Evolutionary conservation across 2,888 invertebrate genomes (phyloP), one percentile per base, ranked within the genome.

Genomic region (Microctonus brassicae): DNA sequence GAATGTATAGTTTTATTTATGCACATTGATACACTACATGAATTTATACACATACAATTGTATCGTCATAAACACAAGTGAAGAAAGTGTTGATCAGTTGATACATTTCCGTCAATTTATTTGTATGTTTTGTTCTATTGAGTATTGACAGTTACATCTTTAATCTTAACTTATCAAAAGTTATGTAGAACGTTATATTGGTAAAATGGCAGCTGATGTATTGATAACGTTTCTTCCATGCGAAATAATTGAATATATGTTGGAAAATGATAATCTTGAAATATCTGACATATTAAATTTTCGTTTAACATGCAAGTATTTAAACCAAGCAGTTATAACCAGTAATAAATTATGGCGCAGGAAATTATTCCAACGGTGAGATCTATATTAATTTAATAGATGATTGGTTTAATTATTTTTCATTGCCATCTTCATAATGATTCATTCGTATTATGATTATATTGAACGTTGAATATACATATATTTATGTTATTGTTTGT

Each of bases 221-320:
- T 77, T 79, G 70, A 78, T 83, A 68, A 82, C 81, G 10, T 80
- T 75, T 55, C 73, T 86, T 26, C 86, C 86, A 29, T 76, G 77
- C 47, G 86, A 86, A 68, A 76, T 87, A 9, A 77, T 83, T 53
- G 84, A 83, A 61, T 78, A 82, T n/a, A 86, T 87, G 55, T 77
- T 86, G 39, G 83, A 84, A 62, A 77, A 82, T 62, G 74, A 75
- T 13, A 73, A 73, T 57, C 75, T 87, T 29, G 65, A 61, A 5
- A 78, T 86, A 47, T 34, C 13, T 7, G 91, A 91, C 82, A 87
- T 91, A 55, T 72, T 90, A 13, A 88, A 88, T 80, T 90, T 91
- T 77, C 88, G 90, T 22, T 78, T 86, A 63, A 90, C 91, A 20
- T 91, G 91, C 83, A 90, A 88, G 78, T 88, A 88, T 42, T 89